These are phyloP conservation scores for Drosophila ochracea DNA, from an alignment of 2,888 invertebrate species.

Conservation along the genomic window DNA sequence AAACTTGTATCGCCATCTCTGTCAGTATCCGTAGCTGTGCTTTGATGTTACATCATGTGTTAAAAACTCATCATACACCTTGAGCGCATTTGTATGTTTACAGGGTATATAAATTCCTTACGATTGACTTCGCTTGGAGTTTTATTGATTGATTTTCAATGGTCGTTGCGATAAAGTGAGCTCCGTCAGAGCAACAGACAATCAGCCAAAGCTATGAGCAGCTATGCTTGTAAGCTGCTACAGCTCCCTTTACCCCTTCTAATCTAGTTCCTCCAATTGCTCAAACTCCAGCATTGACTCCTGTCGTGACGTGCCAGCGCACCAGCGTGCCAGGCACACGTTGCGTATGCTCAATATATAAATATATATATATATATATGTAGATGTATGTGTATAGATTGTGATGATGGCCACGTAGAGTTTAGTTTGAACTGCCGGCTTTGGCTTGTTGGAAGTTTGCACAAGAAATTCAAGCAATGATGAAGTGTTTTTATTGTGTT, in stretches of 20 bases:
- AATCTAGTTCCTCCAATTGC: constrained; percentile 1
- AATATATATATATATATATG: constrained; percentile 21
- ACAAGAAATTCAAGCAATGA: constrained; percentile 76
- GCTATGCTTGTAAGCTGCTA: constrained; percentile 26
- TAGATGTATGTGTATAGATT: constrained; percentile 3
- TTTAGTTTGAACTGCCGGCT: constrained; percentile 44
- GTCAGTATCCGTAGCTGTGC: not conserved
- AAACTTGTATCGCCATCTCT: too few species aligned
- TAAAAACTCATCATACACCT: not conserved
- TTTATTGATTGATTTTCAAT: constrained; percentile 80
- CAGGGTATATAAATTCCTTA: constrained; percentile 62
- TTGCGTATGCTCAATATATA: constrained; percentile 73
- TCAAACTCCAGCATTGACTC: constrained; percentile 23
- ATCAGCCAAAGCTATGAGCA: constrained; percentile 42
- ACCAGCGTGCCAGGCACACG: constrained; percentile 43
- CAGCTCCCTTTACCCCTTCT: not conserved
- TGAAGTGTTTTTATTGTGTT: constrained; percentile 74
- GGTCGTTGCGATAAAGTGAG: constrained; percentile 56
- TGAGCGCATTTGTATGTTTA: not conserved
- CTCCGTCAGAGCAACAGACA: constrained; percentile 54
- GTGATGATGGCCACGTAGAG: constrained; percentile 57
- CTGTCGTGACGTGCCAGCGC: constrained; percentile 32
- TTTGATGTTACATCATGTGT: not conserved
- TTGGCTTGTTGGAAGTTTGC: constrained; percentile 57
- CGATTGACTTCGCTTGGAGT: constrained; percentile 76